A percentile compares a stretch with the other conserved stretches of the same genome.
Conservation (phyloP, 2,113 vertebrate species). For the Phylloscopus trochiloides region DNA sequence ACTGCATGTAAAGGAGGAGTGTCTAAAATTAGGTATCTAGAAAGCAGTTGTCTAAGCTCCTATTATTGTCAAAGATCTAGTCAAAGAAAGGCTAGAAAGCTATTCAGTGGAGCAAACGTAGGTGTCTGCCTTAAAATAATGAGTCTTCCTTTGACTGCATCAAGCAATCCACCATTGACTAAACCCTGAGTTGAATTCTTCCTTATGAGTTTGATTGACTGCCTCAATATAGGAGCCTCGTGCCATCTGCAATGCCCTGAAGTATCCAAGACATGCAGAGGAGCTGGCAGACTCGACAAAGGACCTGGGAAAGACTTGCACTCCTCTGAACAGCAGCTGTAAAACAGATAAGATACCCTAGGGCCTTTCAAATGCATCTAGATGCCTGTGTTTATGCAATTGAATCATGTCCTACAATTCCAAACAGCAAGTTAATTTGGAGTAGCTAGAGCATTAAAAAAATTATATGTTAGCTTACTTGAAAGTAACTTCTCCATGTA, state of each 20-base stretch:
- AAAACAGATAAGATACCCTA: slow-evolving; percentile 17
- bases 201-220: neutral
- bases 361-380: slow-evolving; percentile 35
- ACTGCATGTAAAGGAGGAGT: neutral
- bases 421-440: slow-evolving; percentile 29
- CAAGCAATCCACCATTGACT: neutral
- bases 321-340: neutral
- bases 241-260: neutral
- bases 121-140: slow-evolving; percentile 13
- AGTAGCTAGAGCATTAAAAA: slow-evolving; percentile 34
- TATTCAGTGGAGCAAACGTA: neutral
- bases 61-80: neutral
- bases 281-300: slow-evolving; percentile 11
- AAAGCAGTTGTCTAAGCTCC: neutral
- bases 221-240: neutral
- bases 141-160: neutral
- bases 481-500: neutral
- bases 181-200: neutral
- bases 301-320: neutral
- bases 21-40: slow-evolving; percentile 16
- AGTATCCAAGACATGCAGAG: neutral
- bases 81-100: slow-evolving; percentile 6
- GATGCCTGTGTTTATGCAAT: slow-evolving; percentile 16
- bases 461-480: neutral
- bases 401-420: slow-evolving; percentile 25